Percentiles rank a stretch among this genome's conserved stretches.
Conservation (phyloP, 2,797 vertebrate species). For the Rhabdomys pumilio region DNA sequence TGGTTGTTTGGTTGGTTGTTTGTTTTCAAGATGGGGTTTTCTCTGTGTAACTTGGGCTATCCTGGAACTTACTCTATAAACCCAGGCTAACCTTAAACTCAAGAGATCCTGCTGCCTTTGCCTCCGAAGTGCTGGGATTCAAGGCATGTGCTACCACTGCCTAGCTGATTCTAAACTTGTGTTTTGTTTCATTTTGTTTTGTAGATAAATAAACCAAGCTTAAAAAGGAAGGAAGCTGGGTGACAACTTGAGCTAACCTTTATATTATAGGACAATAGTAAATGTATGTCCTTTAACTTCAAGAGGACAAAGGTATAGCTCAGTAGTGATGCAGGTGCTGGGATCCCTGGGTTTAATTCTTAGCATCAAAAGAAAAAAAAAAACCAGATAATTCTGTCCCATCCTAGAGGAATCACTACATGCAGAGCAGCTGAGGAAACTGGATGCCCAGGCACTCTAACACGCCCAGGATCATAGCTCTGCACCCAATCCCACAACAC, state of each 20-base stretch:
- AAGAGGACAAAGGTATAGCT: background rate
- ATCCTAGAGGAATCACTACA: too few species aligned
- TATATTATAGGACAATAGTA: background rate
- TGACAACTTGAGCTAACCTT: background rate
- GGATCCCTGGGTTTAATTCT: background rate
- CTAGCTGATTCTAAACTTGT: background rate
- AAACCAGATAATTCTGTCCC: background rate
- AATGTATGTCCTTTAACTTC: background rate
- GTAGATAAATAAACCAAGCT: conserved; percentile 42
- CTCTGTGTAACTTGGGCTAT: background rate
- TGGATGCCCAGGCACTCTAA: too few species aligned
- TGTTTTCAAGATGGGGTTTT: background rate
- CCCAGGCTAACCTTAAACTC: background rate
- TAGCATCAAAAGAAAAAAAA: background rate
- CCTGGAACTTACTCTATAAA: background rate
- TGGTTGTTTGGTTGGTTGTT: background rate
- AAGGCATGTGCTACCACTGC: background rate
- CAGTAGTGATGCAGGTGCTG: background rate
- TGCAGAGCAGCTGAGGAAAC: too few species aligned
- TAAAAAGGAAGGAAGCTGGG: conserved; percentile 21
- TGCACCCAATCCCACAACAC: too few species aligned
- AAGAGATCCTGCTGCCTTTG: background rate
- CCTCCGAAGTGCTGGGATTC: background rate
- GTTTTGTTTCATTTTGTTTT: conserved; percentile 64
- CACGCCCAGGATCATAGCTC: too few species aligned